Evolutionary conservation across 2,888 invertebrate species (phyloP).

Genomic region (Oxycera nigricornis): DNA sequence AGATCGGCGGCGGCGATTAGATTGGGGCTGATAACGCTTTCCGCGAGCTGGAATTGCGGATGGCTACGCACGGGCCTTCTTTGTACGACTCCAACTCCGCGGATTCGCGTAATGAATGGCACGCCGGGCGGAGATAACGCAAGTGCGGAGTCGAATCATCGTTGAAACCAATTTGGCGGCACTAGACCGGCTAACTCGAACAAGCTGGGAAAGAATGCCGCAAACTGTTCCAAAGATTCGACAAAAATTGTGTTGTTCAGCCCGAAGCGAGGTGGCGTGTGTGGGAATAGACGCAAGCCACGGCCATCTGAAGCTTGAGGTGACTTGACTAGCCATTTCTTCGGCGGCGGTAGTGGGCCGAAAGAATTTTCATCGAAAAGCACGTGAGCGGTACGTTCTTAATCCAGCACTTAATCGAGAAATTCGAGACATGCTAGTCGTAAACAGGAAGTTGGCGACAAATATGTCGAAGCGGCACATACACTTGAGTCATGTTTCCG

Average conservation of each 20-base stretch:
- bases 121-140: background rate
- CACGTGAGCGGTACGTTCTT: constrained; percentile 32
- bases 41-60: background rate
- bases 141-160: background rate
- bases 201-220: background rate
- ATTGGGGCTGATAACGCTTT: background rate
- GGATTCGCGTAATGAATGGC: background rate
- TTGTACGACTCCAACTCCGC: no score
- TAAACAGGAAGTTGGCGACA: constrained; percentile 38
- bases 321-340: background rate
- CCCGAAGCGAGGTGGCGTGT: background rate
- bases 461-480: background rate
- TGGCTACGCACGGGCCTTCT: background rate
- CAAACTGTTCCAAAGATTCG: background rate
- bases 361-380: constrained; percentile 13
- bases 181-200: background rate
- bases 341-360: constrained; percentile 6
- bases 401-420: constrained; percentile 26
- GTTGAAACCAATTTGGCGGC: background rate
- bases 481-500: background rate
- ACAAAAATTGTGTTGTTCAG: background rate
- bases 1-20: background rate
- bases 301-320: background rate
- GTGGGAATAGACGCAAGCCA: background rate
- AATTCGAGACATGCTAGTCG: constrained; percentile 20